A percentile compares a stretch with the other conserved stretches of the same genome.
These are phyloP conservation scores for Schmidtea mediterranea DNA, from an alignment of 1,140 invertebrate species.

Conservation along the genomic window DNA sequence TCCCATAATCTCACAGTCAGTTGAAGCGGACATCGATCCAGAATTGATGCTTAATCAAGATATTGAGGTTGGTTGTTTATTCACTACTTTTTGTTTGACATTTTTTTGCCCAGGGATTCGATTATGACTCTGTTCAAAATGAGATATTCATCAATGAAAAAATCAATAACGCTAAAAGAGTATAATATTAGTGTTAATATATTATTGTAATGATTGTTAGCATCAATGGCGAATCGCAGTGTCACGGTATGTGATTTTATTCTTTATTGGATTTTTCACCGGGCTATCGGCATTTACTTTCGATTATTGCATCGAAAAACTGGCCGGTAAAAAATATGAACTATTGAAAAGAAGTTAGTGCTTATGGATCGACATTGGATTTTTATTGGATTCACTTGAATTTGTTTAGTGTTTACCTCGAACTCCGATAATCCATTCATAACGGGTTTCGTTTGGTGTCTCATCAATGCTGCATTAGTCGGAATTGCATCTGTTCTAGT, in stretches of 20 bases:
- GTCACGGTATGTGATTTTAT: constrained; percentile 1
- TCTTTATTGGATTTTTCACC: constrained; percentile 5
- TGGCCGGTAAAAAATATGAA: neutral
- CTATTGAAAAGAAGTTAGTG: neutral
- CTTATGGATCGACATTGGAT: neutral
- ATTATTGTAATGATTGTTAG: no score
- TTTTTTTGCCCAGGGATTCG: neutral
- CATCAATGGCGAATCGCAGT: neutral
- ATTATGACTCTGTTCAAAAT: constrained; percentile 3
- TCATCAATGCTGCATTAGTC: constrained; percentile 1
- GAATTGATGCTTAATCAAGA: no score
- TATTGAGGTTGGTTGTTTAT: no score
- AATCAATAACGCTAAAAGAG: neutral
- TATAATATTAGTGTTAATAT: no score
- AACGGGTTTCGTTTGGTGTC: neutral
- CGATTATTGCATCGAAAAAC: neutral
- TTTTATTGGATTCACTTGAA: neutral
- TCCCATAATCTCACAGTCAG: no score
- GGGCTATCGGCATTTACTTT: neutral
- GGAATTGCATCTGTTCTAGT: neutral
- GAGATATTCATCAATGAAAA: neutral
- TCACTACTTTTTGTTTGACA: no score
- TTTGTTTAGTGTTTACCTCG: neutral
- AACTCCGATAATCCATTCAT: neutral
- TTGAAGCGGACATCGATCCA: no score